Base-by-base conservation (phyloP, 2,113 vertebrate genomes). In the Columbina picui region DNA sequence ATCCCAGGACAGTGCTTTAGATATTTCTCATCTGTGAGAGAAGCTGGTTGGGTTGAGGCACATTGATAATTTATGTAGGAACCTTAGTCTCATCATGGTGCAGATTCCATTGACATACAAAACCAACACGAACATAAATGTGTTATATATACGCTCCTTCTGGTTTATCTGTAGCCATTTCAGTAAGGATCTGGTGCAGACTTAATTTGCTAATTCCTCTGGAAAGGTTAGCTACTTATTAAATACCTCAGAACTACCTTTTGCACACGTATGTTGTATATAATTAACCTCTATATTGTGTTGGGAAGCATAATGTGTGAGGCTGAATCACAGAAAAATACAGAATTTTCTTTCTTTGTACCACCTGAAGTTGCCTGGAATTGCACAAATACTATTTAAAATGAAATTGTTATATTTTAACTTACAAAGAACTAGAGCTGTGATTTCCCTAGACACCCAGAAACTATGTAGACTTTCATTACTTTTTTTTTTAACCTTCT, bases 401-500 rank as follows among this genome's bases (percentile, higher is more conserved):
- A 77, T 57, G 41, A 84, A 93, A 81, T 50, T 41, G 29, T 84
- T 92, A 11, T 56, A 47, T 78, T 96, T 90, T 70, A 89, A 75
- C 83, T 65, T 90, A 29, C 2, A 87, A 45, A 83, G 32, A 89
- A 17, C 63, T 50, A 63, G 68, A 77, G 38, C 59, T 70, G 68
- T 81, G 95, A 95, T 96, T 94, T 96, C 94, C 92, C 92, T 15
- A 30, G 90, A 70, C 15, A 57, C 64, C 8, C 68, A 93, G 93
- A 92, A 92, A 63, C 83, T 63, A 70, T 85, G 61, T 2, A 86
- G 82, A 61, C 86, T 95, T 90, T 73, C 67, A 86, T 85, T 94
- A n/a, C 21, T 78, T 74, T 86, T 93, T 95, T 94, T 96, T 95
- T 93, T 91, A 88, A 88, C 85, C 59, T 94, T 92, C 63, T 73